Conservation (phyloP, 2,888 invertebrate genomes). For the Leucania comma region DNA sequence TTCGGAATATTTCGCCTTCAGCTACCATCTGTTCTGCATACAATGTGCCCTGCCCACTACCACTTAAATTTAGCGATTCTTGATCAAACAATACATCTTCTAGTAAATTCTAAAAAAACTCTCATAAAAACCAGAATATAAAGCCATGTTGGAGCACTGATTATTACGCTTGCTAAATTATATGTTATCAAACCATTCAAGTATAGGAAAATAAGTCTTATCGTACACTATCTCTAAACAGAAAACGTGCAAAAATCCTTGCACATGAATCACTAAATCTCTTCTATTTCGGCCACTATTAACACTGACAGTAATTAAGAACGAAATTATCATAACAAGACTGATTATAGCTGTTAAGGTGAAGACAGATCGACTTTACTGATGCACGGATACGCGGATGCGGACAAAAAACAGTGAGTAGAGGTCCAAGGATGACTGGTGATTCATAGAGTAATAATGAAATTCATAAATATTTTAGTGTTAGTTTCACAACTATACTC, state of each 20-base stretch:
- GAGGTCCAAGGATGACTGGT: slow-evolving; percentile 10
- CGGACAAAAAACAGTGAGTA: slow-evolving; percentile 4
- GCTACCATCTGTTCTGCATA: too few relatives aligned
- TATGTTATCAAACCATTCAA: background rate
- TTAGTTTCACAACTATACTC: background rate
- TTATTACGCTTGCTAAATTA: background rate
- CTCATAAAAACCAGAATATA: background rate
- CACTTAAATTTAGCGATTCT: too few relatives aligned
- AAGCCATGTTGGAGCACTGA: background rate
- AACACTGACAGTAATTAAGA: slow-evolving; percentile 66
- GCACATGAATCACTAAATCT: slow-evolving; percentile 36
- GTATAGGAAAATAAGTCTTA: background rate
- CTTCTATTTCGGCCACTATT: slow-evolving; percentile 40
- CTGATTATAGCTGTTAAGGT: slow-evolving; percentile 33
- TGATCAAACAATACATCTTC: background rate
- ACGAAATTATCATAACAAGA: slow-evolving; percentile 74
- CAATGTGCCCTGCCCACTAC: too few relatives aligned
- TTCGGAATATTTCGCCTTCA: too few relatives aligned
- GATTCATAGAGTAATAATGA: slow-evolving; percentile 8
- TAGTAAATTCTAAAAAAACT: background rate
- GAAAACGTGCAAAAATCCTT: background rate
- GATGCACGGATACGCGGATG: background rate
- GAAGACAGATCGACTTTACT: slow-evolving; percentile 34
- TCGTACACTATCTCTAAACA: background rate
- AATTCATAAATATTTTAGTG: background rate